Evolutionary conservation across 2,113 vertebrate genomes (phyloP).

Genomic region (Eretmodus cyanostictus): DNA sequence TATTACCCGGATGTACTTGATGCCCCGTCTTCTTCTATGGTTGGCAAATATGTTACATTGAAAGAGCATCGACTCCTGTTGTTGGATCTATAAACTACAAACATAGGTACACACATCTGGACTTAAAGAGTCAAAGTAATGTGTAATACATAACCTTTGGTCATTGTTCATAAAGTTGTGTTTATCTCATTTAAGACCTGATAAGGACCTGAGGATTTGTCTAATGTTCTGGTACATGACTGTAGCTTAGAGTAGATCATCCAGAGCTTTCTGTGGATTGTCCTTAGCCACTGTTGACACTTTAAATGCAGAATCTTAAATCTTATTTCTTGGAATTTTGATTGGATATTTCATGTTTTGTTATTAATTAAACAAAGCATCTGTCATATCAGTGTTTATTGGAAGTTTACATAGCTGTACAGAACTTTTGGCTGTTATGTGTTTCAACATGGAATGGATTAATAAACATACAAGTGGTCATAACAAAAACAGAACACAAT

Average conservation of each 20-base stretch:
- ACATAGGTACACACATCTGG: fast-evolving
- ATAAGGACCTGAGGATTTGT: not conserved
- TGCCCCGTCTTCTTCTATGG: not conserved
- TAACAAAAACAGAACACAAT: not conserved
- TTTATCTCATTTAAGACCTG: not conserved
- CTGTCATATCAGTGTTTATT: not conserved
- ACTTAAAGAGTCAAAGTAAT: not conserved
- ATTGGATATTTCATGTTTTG: not conserved
- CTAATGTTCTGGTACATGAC: not conserved
- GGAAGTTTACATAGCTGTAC: not conserved
- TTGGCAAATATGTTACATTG: not conserved
- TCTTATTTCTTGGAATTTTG: not conserved
- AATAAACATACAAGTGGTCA: not conserved
- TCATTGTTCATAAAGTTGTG: not conserved
- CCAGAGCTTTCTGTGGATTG: not conserved
- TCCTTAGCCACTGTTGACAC: not conserved
- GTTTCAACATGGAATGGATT: not conserved
- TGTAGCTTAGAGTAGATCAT: not conserved
- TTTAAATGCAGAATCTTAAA: not conserved
- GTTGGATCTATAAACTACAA: not conserved
- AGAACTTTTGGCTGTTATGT: not conserved
- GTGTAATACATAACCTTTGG: not conserved
- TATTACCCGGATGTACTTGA: not conserved
- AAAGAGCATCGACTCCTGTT: not conserved
- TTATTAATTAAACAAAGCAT: not conserved